These are phyloP conservation scores for Xiphias gladius DNA, from an alignment of 2,113 vertebrate genomes.

Conservation along the genomic window DNA sequence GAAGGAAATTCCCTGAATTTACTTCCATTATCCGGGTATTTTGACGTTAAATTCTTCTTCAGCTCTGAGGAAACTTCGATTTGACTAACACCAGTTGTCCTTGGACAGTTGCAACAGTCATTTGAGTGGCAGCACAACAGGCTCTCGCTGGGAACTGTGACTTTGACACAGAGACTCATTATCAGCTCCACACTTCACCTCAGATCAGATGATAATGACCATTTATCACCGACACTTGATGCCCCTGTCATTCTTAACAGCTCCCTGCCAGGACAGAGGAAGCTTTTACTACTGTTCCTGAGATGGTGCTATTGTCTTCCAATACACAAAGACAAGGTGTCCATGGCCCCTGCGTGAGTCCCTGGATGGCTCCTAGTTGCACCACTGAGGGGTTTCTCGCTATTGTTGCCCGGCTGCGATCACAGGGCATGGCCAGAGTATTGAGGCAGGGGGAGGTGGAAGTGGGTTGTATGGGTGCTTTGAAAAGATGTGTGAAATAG, in stretches of 20 bases:
- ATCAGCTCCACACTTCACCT: constrained; percentile 76
- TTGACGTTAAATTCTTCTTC: background rate
- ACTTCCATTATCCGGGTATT: background rate
- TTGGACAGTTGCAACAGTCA: background rate
- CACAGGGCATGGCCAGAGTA: constrained; percentile 40
- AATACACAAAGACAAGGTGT: constrained; percentile 86
- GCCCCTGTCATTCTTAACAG: constrained; percentile 72
- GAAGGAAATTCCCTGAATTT: background rate
- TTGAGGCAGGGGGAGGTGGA: constrained; percentile 53
- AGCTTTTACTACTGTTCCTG: constrained; percentile 75
- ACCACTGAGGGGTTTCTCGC: constrained; percentile 65
- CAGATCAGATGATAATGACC: constrained; percentile 80
- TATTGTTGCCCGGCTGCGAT: constrained; percentile 78
- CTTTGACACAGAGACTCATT: constrained; percentile 70
- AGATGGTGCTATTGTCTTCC: constrained; percentile 78
- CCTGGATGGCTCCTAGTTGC: constrained; percentile 47
- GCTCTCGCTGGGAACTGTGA: constrained; percentile 38
- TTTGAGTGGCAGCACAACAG: constrained; percentile 41
- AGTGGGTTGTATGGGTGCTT: constrained; percentile 75
- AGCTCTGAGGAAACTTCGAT: background rate
- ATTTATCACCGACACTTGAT: constrained; percentile 79
- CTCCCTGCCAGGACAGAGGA: constrained; percentile 81
- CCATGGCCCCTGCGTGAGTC: constrained; percentile 64
- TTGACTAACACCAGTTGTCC: constrained; percentile 10
- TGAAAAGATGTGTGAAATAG: constrained; percentile 86